Base-by-base conservation (phyloP, 2,113 vertebrate genomes). In the Ranitomeya imitator region DNA sequence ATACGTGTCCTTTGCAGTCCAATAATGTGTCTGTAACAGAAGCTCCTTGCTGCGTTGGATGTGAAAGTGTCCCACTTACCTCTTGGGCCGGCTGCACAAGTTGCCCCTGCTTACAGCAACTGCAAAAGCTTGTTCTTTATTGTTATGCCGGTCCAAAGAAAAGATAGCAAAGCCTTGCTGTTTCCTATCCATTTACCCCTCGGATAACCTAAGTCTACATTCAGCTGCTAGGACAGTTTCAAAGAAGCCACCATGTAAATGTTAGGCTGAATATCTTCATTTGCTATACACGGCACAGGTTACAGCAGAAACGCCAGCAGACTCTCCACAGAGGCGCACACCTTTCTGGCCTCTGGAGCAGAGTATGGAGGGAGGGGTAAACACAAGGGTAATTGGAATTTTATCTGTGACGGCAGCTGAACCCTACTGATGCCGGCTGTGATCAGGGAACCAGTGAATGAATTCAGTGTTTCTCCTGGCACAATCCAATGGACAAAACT, bases 321-420 rank as follows among this genome's bases (percentile, higher is more conserved):
- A 26, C 15, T 89, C 86, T 1, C 0, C 0, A 0, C 0, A 78
- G 21, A 0, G 2, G 16, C 6, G 0, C 0, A 54, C 90, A n/a
- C 12, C 13, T 2, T 59, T 69, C 37, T 2, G 31, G 19, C 79
- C 86, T 51, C 52, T 16, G n/a, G 26, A 81, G 23, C 14, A 23
- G 11, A 0, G 8, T n/a, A 11, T n/a, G 7, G 0, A 0, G 45
- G 19, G 5, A 0, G 52, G 0, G 0, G 26, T 0, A 0, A 16
- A 86, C 71, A 77, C 1, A 51, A 51, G 52, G 61, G 55, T 0
- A 31, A 83, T 52, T 4, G 10, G 61, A 80, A 86, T 61, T 9
- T 37, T 16, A 83, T 79, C 31, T 51, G 21, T 65, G 90, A 89
- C 91, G 91, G 89, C 11, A 8, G 67, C 83, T 21, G 87, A 80